Evolutionary conservation across 2,113 vertebrate species (phyloP).

Genomic region (Notothenia rossii): DNA sequence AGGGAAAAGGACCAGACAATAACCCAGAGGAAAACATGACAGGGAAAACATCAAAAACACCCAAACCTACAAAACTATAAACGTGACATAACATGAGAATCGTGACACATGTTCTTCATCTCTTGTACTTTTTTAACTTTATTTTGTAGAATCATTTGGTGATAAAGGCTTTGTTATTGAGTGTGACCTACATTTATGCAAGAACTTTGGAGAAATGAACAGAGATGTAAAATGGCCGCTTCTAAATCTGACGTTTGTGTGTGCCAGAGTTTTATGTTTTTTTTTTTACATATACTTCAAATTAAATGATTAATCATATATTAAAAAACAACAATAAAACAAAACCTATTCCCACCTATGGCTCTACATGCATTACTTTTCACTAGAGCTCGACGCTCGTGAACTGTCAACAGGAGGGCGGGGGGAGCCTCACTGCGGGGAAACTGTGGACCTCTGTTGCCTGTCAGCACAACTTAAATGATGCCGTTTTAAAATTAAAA

Average conservation of each 20-base stretch:
- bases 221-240: not conserved
- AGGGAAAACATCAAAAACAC: too few relatives aligned
- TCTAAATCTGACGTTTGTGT: not conserved
- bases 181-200: constrained; percentile 45
- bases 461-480: too few relatives aligned
- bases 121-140: constrained; percentile 9
- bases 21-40: too few relatives aligned
- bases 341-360: not conserved
- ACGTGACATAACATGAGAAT: too few relatives aligned
- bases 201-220: constrained; percentile 3
- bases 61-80: too few relatives aligned
- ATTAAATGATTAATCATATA: not conserved
- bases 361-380: not conserved
- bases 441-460: too few relatives aligned
- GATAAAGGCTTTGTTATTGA: constrained; percentile 3
- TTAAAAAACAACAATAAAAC: not conserved
- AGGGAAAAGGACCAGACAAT: too few relatives aligned
- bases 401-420: too few relatives aligned
- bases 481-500: too few relatives aligned
- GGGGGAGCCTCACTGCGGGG: too few relatives aligned
- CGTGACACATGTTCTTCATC: constrained; percentile 26
- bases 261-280: not conserved
- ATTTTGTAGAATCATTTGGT: not conserved
- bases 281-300: not conserved
- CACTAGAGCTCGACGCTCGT: too few relatives aligned